Evolutionary conservation across 1,140 invertebrate genomes (phyloP), one percentile per base, ranked within the genome.

Genomic region (Drosophila rufa): DNA sequence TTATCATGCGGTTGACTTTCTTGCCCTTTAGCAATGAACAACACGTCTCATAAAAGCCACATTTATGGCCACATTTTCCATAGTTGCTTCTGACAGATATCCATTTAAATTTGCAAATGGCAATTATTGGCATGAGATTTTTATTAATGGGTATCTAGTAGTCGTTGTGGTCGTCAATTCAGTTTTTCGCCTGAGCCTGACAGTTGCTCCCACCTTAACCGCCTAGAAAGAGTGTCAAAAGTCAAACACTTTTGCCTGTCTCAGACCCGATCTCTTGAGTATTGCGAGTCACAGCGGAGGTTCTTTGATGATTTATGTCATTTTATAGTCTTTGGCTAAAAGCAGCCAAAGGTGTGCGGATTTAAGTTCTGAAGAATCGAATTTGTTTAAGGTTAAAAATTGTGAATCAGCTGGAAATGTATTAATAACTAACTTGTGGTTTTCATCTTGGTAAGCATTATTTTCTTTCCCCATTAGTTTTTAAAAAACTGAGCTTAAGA

Each of bases 201-300:
- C 79, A 81, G 77, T 25, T 64, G 36, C 38, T 46, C 4, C 67
- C 64, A 47, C 45, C 50, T 53, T 36, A 17, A 22, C 64, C 57
- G 48, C 38, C 53, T 15, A 33, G 50, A 40, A 48, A 51, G 40
- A 73, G 80, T 84, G 76, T 80, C 81, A 84, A 79, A 70, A 70
- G 76, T 74, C 73, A 81, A 74, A 78, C 78, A 85, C 81, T 84
- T 47, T 73, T 40, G 50, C 78, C 68, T 55, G 58, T 69, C 62
- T 64, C 45, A 45, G 60, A 30, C 38, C 11, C 36, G 36, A 62
- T 46, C 46, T 45, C 14, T 51, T 61, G 40, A 67, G 50, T 69
- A 61, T 40, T 75, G 71, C 30, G 30, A 56, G 50, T 61, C 36
- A 17, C 64, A 17, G 30, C 9, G 33, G 15, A 42, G 42, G 43